Percentiles rank a stretch among this genome's conserved stretches.
Conservation (phyloP, 2,797 vertebrate genomes). For the Scyliorhinus canicula region DNA sequence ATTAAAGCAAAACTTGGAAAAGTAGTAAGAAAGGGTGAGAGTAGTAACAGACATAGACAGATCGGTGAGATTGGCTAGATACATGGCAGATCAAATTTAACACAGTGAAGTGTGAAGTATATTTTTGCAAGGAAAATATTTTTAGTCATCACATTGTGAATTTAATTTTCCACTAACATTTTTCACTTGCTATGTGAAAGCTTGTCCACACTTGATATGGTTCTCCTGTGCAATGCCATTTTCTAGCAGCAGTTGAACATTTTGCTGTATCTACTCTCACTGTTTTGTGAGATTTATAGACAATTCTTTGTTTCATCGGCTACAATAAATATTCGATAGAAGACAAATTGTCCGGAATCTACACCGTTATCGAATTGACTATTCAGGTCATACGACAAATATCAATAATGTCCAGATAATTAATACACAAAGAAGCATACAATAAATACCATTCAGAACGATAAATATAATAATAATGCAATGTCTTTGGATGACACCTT, state of each 20-base stretch:
- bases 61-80: not conserved
- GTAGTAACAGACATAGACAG: not conserved
- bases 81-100: not conserved
- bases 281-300: not conserved
- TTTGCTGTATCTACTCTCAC: no score
- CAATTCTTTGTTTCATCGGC: not conserved
- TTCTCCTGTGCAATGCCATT: not conserved
- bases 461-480: not conserved
- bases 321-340: not conserved
- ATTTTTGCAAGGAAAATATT: no score
- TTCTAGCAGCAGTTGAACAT: not conserved
- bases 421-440: not conserved
- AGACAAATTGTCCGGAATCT: conserved; percentile 1
- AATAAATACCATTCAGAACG: not conserved
- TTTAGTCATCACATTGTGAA: not conserved
- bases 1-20: not conserved
- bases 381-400: not conserved
- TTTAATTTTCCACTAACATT: not conserved
- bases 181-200: not conserved
- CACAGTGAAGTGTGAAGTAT: not conserved
- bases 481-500: not conserved
- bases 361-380: not conserved
- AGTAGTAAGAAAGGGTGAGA: not conserved
- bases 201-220: not conserved
- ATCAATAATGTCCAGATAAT: not conserved